A percentile compares a stretch with the other conserved stretches of the same genome.
These are phyloP conservation scores for Dipus sagitta DNA, from an alignment of 2,797 vertebrate species.

Conservation along the genomic window DNA sequence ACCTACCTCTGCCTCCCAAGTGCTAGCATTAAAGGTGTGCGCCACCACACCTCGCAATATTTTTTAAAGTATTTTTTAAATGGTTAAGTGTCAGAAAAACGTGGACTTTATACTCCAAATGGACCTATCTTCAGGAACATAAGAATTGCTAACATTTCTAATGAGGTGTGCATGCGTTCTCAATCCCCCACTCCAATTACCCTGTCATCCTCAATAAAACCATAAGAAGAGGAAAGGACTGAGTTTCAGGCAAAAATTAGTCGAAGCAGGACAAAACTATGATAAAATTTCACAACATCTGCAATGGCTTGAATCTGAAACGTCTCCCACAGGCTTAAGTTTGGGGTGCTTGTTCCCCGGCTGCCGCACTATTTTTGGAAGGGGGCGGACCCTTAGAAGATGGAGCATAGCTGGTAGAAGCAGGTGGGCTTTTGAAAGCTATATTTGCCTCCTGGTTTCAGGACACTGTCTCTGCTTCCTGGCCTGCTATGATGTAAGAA, in stretches of 20 bases:
- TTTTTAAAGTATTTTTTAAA: background rate
- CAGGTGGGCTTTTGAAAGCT: background rate
- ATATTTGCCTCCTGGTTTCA: background rate
- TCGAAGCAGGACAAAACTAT: background rate
- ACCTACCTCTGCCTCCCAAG: no score
- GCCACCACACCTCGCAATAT: no score
- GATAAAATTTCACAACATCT: background rate
- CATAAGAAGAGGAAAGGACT: background rate
- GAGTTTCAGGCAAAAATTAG: conserved; percentile 15
- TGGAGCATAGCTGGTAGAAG: background rate
- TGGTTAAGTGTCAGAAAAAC: background rate
- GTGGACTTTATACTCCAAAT: background rate
- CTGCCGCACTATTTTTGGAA: background rate
- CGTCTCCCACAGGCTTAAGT: background rate
- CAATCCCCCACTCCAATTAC: background rate
- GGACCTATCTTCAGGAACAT: background rate
- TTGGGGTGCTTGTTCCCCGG: background rate
- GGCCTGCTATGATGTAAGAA: background rate
- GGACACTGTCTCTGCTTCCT: background rate
- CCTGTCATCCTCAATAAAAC: background rate
- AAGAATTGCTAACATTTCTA: background rate
- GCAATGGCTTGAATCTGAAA: background rate
- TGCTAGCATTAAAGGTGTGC: no score
- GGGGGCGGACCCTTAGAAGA: background rate
- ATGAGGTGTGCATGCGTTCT: background rate